Base-by-base conservation (phyloP, 2,113 vertebrate species). In the Edolisoma coerulescens region DNA sequence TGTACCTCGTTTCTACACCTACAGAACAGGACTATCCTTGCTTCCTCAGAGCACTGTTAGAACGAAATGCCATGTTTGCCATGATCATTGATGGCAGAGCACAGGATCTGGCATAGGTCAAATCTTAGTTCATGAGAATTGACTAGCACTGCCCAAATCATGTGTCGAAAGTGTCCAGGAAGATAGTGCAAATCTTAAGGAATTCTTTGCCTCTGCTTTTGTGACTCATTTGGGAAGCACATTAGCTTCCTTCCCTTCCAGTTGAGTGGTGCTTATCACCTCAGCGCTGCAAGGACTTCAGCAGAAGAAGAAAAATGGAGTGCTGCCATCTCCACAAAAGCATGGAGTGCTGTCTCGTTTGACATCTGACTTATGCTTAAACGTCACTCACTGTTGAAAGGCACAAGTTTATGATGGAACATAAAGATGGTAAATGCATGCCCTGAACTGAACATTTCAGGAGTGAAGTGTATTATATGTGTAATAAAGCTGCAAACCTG, bases 301-400 rank as follows among this genome's bases (percentile, higher is more conserved):
- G 59, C 7, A 81, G 88, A 52, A 89, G 61, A 54, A 70, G 59
- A 63, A 70, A 92, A 74, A 75, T 41, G 11, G 74, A 89, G 49
- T 70, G 42, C 73, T 3, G 3, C 59, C 52, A 39, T 84, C 52
- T 93, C 53, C 74, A 64, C 52, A 41, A 50, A 30, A 56, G 39
- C 2, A 1, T 44, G 35, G 54, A 94, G 64, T 71, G 64, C 39
- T 82, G 76, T 93, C 80, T 56, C 5, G 3, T 93, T 87, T 95
- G 86, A 90, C 86, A 81, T 61, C 52, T 93, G 84, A 95, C 76
- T 86, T 74, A 78, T 71, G 64, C 47, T 93, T 61, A 75, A 81
- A 65, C 32, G 89, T 76, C 76, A 84, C 16, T n/a, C 39, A 52
- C 64, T 27, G 30, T 14, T 79, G 71, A 90, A 94, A 90, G 37